Base-by-base conservation (phyloP, 1,140 invertebrate species). In the Druon quercuslanigerum region DNA sequence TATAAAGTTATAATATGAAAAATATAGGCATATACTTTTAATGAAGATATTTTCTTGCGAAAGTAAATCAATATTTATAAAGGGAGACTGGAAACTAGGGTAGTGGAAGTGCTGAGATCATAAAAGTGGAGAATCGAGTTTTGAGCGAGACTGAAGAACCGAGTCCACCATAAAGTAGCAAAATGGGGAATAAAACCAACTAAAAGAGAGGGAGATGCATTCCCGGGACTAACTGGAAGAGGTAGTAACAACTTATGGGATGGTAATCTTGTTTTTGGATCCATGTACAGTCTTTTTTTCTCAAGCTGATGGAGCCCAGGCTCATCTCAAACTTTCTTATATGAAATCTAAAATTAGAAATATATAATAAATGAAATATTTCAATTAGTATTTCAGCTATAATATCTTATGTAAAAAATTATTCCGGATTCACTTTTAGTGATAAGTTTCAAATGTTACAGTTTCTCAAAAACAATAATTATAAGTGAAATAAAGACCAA, bases 221-320 rank as follows among this genome's bases (percentile, higher is more conserved):
- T 66, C 14, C 60, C 46, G 60, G 57, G 57, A 66, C 25, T 66
- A 66, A 66, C 57, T 66, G 20, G 25, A 66, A 66, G 57, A 66
- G 20, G 25, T 66, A 40, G 57, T 66, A 66, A 66, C 40, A 66
- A 66, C 57, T 66, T 66, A 66, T 40, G 57, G 60, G 25, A 66
- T 66, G 60, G 60, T 25, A n/a, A 66, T 66, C 60, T 66, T 66
- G 60, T 33, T 16, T 33, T 66, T 33, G 60, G 25, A 13, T 66
- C 25, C 60, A 14, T n/a, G 60, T 66, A 33, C 25, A 14, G n/a
- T 33, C 16, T 66, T 66, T 66, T 66, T 66, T 40, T 20, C 33
- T 33, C 60, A 14, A 66, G 60, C 2, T 40, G 16, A 66, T 25
- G 60, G 16, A 9, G 9, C 40, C 40, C 40, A 46, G 40, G 2